These are phyloP conservation scores for Drosophila mauritiana DNA, from an alignment of 1,140 invertebrate genomes.

Conservation along the genomic window DNA sequence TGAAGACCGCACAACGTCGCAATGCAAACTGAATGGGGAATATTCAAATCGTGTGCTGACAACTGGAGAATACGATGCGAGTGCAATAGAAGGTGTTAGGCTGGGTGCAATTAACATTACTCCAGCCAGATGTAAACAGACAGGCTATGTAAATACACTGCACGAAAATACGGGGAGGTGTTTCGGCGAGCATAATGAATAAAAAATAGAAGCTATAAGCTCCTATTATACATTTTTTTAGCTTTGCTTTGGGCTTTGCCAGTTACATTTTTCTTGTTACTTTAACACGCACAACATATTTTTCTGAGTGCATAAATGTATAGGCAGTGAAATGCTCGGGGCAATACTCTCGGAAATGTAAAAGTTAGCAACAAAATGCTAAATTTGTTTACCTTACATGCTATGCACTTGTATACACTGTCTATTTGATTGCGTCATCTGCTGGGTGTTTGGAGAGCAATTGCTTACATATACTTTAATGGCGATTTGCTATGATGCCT, in stretches of 20 bases:
- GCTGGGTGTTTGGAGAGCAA: not conserved
- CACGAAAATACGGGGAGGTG: not conserved
- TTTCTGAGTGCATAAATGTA: not conserved
- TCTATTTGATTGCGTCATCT: slow-evolving; percentile 34
- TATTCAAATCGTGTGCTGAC: slow-evolving; percentile 69
- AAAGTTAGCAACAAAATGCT: not conserved
- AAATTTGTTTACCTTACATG: slow-evolving; percentile 17
- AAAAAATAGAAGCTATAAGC: not conserved
- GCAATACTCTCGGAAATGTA: slow-evolving; percentile 4
- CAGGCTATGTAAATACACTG: slow-evolving; percentile 6
- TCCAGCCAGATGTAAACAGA: slow-evolving; percentile 25
- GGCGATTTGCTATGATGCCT: slow-evolving; percentile 8
- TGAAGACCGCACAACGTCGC: slow-evolving; percentile 47
- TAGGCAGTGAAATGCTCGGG: not conserved
- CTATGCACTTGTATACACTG: slow-evolving; percentile 4
- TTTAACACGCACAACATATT: not conserved
- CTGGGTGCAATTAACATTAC: slow-evolving; percentile 54
- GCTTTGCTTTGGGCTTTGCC: no score
- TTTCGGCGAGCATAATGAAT: not conserved
- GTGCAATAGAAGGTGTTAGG: slow-evolving; percentile 47
- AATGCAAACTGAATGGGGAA: slow-evolving; percentile 69
- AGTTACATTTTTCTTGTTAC: not conserved
- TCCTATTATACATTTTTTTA: no score
- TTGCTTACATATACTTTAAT: slow-evolving; percentile 37
- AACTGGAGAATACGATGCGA: slow-evolving; percentile 52